These are phyloP conservation scores for Cyclopterus lumpus DNA, from an alignment of 2,797 vertebrate species.

Conservation along the genomic window DNA sequence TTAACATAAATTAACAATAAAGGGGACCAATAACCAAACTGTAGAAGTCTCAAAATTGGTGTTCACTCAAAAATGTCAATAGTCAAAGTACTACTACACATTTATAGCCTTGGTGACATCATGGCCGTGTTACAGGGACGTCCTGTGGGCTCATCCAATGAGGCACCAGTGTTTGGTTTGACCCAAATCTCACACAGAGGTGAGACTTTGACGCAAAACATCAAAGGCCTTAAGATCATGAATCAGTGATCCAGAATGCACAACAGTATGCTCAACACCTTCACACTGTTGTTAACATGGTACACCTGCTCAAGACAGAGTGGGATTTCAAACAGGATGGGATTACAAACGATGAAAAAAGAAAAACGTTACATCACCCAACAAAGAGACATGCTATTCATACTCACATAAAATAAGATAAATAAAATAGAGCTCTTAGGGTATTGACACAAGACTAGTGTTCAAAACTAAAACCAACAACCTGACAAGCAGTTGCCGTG, in stretches of 20 bases:
- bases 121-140: no score
- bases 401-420: neutral
- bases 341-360: neutral
- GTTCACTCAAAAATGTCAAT: no score
- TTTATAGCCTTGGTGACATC: no score
- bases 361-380: neutral
- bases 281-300: constrained; percentile 30
- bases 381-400: neutral
- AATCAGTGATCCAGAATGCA: constrained; percentile 41
- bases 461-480: constrained; percentile 1
- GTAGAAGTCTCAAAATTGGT: no score
- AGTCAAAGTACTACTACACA: no score
- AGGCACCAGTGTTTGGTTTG: neutral
- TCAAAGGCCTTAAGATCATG: constrained; percentile 42
- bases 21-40: neutral
- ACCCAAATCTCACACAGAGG: neutral
- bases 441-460: neutral
- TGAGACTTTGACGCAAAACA: constrained; percentile 13
- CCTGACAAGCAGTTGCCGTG: neutral
- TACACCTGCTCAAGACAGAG: constrained; percentile 11
- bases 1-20: neutral
- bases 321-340: neutral
- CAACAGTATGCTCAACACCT: constrained; percentile 37
- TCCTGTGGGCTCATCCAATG: neutral
- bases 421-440: neutral